These are phyloP conservation scores for Mythimna ferrago DNA, from an alignment of 2,888 invertebrate species.

Conservation along the genomic window DNA sequence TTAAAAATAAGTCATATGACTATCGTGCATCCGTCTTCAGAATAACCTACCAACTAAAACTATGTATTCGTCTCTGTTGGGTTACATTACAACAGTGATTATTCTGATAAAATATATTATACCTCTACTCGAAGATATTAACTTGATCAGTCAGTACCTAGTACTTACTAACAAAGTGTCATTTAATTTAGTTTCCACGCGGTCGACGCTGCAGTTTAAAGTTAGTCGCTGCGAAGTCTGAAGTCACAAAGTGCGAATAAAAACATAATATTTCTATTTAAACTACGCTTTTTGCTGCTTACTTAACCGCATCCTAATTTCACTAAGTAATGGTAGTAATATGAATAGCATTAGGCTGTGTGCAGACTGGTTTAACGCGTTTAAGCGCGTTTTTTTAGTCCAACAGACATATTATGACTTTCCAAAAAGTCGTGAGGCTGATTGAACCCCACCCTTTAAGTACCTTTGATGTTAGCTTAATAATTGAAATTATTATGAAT, in stretches of 20 bases:
- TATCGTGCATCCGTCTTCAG: not conserved
- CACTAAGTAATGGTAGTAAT: conserved; percentile 37
- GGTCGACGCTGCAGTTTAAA: conserved; percentile 5
- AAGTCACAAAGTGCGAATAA: conserved; percentile 33
- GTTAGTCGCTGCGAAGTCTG: not conserved
- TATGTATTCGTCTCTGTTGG: not conserved
- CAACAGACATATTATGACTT: not conserved
- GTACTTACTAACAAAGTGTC: conserved; percentile 3
- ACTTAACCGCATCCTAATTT: conserved; percentile 43
- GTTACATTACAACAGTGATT: not conserved
- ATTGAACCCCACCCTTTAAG: too few species aligned
- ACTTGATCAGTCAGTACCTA: not conserved
- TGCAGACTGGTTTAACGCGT: not conserved
- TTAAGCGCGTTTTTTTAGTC: not conserved
- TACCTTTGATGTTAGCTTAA: too few species aligned
- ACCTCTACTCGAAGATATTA: not conserved
- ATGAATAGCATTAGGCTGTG: conserved; percentile 17
- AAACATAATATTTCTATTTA: conserved; percentile 37
- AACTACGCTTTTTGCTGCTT: conserved; percentile 25
- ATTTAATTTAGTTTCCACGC: conserved; percentile 7
- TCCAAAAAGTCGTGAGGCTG: too few species aligned
- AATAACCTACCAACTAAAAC: not conserved
- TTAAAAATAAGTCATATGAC: not conserved
- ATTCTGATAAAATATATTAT: not conserved
- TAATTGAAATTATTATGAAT: too few species aligned